These are phyloP conservation scores for Leucophenga montana DNA, from an alignment of 2,888 invertebrate genomes.

Conservation along the genomic window DNA sequence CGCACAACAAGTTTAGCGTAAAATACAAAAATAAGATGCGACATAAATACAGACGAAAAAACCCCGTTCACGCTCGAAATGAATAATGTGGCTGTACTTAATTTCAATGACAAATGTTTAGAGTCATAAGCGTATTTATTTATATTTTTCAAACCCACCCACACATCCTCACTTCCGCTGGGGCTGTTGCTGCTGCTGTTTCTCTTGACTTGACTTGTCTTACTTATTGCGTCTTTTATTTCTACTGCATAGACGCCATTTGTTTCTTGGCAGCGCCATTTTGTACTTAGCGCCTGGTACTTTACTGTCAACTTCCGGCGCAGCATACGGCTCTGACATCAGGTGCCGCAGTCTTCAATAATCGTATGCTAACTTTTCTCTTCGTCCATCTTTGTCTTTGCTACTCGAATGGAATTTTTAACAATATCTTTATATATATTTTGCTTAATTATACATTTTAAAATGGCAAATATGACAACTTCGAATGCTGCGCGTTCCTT, in stretches of 20 bases:
- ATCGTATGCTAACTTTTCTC: slow-evolving; percentile 30
- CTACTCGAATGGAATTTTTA: slow-evolving; percentile 39
- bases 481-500: not conserved
- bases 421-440: slow-evolving; percentile 37
- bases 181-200: not conserved
- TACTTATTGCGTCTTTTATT: not conserved
- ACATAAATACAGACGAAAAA: slow-evolving; percentile 32
- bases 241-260: not conserved
- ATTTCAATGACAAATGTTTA: slow-evolving; percentile 60
- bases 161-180: not conserved
- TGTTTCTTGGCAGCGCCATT: not conserved
- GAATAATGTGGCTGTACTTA: slow-evolving; percentile 60
- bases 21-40: slow-evolving; percentile 5
- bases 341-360: slow-evolving; percentile 44
- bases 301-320: slow-evolving; percentile 13
- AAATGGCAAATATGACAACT: slow-evolving; percentile 18
- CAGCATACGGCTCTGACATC: slow-evolving; percentile 41
- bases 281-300: not conserved
- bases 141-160: slow-evolving; percentile 7
- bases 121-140: slow-evolving; percentile 55
- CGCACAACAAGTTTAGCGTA: not conserved
- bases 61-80: slow-evolving; percentile 39
- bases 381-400: not conserved
- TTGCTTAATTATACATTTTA: slow-evolving; percentile 44
- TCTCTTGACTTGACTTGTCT: not conserved